Conservation (phyloP, 2,797 vertebrate genomes). For the Sebastes minor region DNA sequence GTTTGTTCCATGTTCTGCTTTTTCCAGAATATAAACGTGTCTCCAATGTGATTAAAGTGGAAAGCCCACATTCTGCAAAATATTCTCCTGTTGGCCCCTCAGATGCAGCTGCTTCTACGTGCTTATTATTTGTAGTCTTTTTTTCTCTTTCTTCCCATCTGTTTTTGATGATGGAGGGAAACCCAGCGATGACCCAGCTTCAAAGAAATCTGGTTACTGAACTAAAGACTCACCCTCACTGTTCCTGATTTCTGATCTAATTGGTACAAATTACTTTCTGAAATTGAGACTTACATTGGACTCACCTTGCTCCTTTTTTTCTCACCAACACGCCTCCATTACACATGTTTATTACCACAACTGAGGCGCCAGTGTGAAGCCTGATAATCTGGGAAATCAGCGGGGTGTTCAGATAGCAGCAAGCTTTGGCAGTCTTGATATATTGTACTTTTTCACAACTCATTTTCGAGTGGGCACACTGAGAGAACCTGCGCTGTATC, state of each 20-base stretch:
- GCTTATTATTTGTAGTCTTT: slow-evolving; percentile 35
- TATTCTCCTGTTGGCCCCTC: slow-evolving; percentile 31
- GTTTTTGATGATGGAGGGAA: slow-evolving; percentile 54
- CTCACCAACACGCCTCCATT: slow-evolving; percentile 32
- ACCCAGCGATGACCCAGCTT: slow-evolving; percentile 32
- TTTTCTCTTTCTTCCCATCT: slow-evolving; percentile 37
- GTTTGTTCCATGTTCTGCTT: slow-evolving; percentile 10
- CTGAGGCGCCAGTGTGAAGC: slow-evolving; percentile 55
- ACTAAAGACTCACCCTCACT: slow-evolving; percentile 4
- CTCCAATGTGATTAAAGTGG: slow-evolving; percentile 6
- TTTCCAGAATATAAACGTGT: slow-evolving; percentile 14
- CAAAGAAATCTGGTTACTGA: slow-evolving; percentile 36
- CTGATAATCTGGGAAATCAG: slow-evolving; percentile 67
- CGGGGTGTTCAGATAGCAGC: slow-evolving; percentile 37
- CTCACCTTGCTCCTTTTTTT: slow-evolving; percentile 27
- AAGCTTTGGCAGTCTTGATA: slow-evolving; percentile 40
- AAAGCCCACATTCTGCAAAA: slow-evolving; percentile 28
- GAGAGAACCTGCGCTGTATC: slow-evolving; percentile 52
- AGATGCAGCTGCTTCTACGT: slow-evolving; percentile 17
- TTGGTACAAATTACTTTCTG: neutral
- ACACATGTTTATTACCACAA: slow-evolving; percentile 58
- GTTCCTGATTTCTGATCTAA: neutral
- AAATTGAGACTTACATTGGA: neutral
- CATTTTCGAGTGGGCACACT: slow-evolving; percentile 56
- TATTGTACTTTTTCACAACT: slow-evolving; percentile 62